These are phyloP conservation scores for Rotaria sp. DNA, from an alignment of 2,888 invertebrate species.

Conservation along the genomic window DNA sequence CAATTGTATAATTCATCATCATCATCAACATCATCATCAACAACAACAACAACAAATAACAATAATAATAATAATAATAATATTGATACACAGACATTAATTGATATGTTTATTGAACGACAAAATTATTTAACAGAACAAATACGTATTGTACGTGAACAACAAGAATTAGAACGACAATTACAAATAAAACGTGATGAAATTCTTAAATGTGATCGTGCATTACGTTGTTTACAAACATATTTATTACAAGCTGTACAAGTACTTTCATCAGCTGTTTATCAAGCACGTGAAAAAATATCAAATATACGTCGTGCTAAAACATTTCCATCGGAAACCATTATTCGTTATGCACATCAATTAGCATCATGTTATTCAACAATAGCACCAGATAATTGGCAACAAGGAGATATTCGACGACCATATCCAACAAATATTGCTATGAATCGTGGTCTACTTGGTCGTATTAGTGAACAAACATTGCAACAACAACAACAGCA, in stretches of 20 bases:
- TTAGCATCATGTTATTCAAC: conserved; percentile 42
- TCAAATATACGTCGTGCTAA: conserved; percentile 41
- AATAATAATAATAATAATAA: neutral
- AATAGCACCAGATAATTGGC: conserved; percentile 43
- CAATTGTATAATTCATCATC: neutral
- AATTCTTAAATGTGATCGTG: conserved; percentile 31
- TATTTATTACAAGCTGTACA: conserved; percentile 35
- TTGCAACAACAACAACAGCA: neutral
- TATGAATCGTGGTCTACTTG: conserved; percentile 41
- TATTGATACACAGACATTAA: neutral
- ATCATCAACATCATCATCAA: neutral
- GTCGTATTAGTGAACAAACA: conserved; percentile 35
- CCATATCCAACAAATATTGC: conserved; percentile 43
- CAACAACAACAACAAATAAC: too few species aligned
- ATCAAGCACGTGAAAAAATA: conserved; percentile 42
- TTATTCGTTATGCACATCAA: conserved; percentile 42
- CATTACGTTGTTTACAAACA: conserved; percentile 31
- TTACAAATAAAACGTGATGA: conserved; percentile 33
- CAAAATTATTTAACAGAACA: conserved; percentile 35
- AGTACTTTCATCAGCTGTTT: conserved; percentile 41
- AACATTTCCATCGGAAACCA: conserved; percentile 42
- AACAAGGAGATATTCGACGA: conserved; percentile 41
- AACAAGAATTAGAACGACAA: conserved; percentile 12
- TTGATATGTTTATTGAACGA: conserved; percentile 32
- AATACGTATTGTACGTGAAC: conserved; percentile 29